phyloP scores from a whole-genome alignment of 2,888 invertebrate species.

The Rhabditophanes sp. region DNA sequence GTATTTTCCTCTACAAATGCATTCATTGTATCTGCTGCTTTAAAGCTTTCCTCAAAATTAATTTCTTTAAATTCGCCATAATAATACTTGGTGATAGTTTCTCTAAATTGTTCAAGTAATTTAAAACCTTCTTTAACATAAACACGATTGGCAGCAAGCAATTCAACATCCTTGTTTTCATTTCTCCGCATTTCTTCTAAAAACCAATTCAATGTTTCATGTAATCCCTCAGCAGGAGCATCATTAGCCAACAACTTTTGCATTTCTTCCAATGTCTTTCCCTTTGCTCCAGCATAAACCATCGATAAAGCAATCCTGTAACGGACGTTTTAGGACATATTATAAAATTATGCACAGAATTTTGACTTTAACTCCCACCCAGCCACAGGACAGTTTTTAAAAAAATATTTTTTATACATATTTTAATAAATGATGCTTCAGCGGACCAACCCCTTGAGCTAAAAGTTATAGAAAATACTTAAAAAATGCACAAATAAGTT shows the following conservation, averaged over 20 bases:
- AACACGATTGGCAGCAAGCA: constrained; percentile 15
- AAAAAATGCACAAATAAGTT: too few species aligned
- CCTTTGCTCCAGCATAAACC: constrained; percentile 27
- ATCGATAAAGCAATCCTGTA: constrained; percentile 21
- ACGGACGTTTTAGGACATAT: too few species aligned
- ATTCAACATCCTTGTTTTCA: constrained; percentile 5
- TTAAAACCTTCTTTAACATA: constrained; percentile 11
- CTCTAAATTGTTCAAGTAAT: constrained; percentile 20
- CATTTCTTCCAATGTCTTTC: constrained; percentile 21
- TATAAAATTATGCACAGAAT: too few species aligned
- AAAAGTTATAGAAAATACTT: too few species aligned
- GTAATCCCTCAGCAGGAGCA: constrained; percentile 1
- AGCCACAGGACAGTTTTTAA: too few species aligned
- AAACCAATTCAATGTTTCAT: constrained; percentile 6
- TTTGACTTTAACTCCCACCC: too few species aligned
- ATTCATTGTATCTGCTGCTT: constrained; percentile 56
- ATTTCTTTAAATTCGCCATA: constrained; percentile 17
- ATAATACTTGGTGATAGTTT: constrained; percentile 18
- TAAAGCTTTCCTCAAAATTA: constrained; percentile 36
- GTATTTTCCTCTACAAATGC: constrained; percentile 66
- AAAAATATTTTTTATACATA: too few species aligned
- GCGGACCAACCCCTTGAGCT: too few species aligned
- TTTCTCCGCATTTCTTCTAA: neutral
- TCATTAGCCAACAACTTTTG: constrained; percentile 15
- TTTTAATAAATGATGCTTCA: too few species aligned